Conservation (phyloP, 2,888 invertebrate species). For the Limenitis camilla region DNA sequence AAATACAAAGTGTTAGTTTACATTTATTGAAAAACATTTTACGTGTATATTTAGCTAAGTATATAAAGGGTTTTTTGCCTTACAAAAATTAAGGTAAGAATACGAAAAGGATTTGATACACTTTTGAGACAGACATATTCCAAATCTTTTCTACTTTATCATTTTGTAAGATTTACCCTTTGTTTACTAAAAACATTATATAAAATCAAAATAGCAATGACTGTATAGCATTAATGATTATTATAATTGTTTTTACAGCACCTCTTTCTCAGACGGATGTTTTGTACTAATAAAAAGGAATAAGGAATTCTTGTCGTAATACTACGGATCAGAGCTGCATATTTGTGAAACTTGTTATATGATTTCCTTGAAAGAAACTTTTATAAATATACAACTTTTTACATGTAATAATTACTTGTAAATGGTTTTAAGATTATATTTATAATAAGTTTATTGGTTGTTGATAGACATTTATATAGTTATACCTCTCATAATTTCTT, state of each 20-base stretch:
- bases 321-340: slow-evolving; percentile 4
- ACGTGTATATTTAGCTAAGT: no score
- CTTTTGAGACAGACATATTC: no score
- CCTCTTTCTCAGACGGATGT: slow-evolving; percentile 53
- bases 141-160: not conserved
- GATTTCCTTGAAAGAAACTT: no score
- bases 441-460: no score
- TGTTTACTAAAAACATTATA: no score
- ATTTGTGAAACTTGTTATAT: no score
- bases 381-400: not conserved
- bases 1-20: slow-evolving; percentile 40
- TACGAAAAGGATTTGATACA: no score
- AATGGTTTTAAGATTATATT: no score
- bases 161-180: not conserved
- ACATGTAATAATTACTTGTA: not conserved
- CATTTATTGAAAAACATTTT: no score
- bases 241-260: slow-evolving; percentile 38
- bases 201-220: not conserved
- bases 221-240: not conserved
- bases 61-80: no score
- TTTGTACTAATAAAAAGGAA: slow-evolving; percentile 39
- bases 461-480: not conserved
- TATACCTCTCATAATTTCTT: not conserved
- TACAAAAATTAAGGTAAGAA: no score
- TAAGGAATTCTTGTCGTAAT: slow-evolving; percentile 2